These are phyloP conservation scores for Paramormyrops kingsleyae DNA, from an alignment of 2,113 vertebrate genomes.

Conservation along the genomic window DNA sequence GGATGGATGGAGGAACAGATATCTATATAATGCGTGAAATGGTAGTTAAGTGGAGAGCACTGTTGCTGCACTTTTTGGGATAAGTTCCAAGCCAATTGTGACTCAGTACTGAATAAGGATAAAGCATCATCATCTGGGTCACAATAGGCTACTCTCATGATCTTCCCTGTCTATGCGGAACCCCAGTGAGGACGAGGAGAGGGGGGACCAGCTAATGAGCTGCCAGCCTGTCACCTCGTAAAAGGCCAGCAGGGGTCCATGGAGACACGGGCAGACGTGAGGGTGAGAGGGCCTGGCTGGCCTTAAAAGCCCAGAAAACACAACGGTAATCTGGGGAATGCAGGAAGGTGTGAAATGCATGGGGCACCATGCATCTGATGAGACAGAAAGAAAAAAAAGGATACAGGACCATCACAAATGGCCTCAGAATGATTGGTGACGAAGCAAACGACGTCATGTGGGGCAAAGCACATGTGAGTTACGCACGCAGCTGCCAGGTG, in stretches of 20 bases:
- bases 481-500: background rate
- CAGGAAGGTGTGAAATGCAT: background rate
- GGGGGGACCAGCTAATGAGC: constrained; percentile 8
- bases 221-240: constrained; percentile 3
- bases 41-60: background rate
- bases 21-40: background rate
- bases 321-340: background rate
- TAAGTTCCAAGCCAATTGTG: background rate
- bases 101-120: background rate
- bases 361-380: background rate
- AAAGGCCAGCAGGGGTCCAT: background rate
- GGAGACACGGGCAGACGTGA: background rate
- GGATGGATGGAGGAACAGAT: background rate
- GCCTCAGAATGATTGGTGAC: background rate
- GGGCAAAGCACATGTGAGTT: background rate
- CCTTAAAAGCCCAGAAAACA: constrained; percentile 6
- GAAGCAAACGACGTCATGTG: background rate
- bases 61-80: background rate
- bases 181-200: background rate
- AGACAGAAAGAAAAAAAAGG: background rate
- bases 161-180: background rate
- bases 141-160: background rate
- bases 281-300: background rate
- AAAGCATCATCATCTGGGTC: background rate
- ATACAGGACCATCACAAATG: background rate